phyloP scores from a whole-genome alignment of 2,113 vertebrate genomes.

The Columba janthina region DNA sequence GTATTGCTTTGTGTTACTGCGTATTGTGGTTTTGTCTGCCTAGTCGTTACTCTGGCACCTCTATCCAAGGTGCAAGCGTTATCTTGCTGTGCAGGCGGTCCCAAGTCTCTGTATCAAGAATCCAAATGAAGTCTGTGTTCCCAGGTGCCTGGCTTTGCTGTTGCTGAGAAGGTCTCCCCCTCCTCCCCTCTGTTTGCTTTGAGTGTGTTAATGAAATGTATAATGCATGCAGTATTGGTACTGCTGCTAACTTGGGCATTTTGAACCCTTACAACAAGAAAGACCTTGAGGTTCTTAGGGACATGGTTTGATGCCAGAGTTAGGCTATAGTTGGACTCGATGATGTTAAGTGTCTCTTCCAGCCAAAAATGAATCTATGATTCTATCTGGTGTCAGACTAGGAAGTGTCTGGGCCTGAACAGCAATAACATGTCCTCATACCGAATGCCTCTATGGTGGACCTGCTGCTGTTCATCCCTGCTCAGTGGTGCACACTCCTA shows the following conservation, averaged over 20 bases:
- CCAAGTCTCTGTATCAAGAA: not conserved
- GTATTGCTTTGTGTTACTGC: not conserved
- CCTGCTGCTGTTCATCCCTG: not conserved
- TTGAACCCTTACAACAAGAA: too few relatives aligned
- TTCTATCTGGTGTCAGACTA: not conserved
- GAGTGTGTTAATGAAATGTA: not conserved
- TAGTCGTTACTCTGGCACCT: not conserved
- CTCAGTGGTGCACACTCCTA: not conserved
- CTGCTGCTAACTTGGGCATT: not conserved
- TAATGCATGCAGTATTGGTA: not conserved
- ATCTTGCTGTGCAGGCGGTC: not conserved
- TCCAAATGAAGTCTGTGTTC: not conserved
- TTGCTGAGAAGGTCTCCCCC: not conserved
- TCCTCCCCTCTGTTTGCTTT: not conserved
- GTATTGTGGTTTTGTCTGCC: not conserved
- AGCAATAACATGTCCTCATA: accelerated
- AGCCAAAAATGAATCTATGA: too few relatives aligned
- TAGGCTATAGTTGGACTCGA: too few relatives aligned
- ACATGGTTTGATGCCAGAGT: too few relatives aligned
- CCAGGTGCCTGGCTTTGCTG: not conserved
- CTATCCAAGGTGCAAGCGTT: not conserved
- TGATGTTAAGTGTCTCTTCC: too few relatives aligned
- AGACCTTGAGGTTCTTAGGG: too few relatives aligned
- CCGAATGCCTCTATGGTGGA: not conserved
- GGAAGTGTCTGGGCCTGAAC: accelerated